Conservation (phyloP, 2,797 vertebrate genomes). For the Denticeps clupeoides region DNA sequence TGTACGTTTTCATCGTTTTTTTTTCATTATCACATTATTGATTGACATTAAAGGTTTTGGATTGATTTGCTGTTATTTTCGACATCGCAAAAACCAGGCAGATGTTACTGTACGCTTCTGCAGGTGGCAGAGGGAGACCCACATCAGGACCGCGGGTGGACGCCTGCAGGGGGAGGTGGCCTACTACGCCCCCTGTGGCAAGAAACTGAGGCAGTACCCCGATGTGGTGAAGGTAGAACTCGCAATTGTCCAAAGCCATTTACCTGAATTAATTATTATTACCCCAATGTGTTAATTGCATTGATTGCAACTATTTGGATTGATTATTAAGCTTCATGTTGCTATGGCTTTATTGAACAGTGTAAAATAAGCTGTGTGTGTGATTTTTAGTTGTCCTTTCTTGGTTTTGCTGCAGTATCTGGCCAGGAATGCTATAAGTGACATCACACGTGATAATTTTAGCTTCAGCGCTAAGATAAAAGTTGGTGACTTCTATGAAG, state of each 20-base stretch:
- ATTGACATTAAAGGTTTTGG: too few species aligned
- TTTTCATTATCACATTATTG: too few species aligned
- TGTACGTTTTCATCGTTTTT: too few species aligned
- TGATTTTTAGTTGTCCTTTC: not conserved
- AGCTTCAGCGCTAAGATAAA: constrained; percentile 97
- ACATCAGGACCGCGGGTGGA: constrained; percentile 71
- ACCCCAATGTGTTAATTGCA: too few species aligned
- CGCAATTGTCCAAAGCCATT: too few species aligned
- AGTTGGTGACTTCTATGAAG: constrained; percentile 96
- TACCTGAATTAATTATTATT: too few species aligned
- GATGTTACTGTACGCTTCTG: constrained; percentile 1
- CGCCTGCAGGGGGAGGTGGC: constrained; percentile 83
- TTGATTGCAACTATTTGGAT: too few species aligned
- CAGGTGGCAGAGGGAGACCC: constrained; percentile 92
- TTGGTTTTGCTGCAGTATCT: constrained; percentile 75
- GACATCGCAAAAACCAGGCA: too few species aligned
- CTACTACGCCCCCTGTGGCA: constrained; percentile 89
- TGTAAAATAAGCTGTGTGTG: not conserved
- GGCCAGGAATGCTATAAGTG: constrained; percentile 83
- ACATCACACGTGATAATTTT: constrained; percentile 93
- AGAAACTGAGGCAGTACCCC: constrained; percentile 87
- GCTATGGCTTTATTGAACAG: not conserved
- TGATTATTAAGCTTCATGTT: not conserved
- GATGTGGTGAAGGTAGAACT: constrained; percentile 85
- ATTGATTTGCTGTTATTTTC: too few species aligned